Base-by-base conservation (phyloP, 2,888 invertebrate genomes). In the Sinodicranocentrus sp. region DNA sequence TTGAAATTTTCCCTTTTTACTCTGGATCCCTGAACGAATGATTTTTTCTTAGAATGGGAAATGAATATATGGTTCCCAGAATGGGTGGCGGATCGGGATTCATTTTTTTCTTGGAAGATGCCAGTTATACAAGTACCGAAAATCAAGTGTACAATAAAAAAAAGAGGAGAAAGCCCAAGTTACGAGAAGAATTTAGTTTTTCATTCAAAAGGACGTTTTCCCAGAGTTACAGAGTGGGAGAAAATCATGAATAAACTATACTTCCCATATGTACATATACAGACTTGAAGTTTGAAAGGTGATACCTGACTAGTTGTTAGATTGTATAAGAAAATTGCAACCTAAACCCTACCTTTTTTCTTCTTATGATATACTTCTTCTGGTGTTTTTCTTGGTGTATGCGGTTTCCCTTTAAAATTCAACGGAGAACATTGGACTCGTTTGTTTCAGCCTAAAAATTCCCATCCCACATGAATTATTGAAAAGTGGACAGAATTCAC, bases 401-500 rank as follows among this genome's bases (percentile, higher is more conserved):
- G 43, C n/a, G 59, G 59, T 43, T 59, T 59, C 44, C 39, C 73
- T 73, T 73, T 73, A 73, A 73, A 61, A 73, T 73, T 73, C 73
- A 73, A 61, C 73, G 59, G 59, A 44, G 61, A 26, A 10, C 19
- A 61, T 59, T 26, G 73, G 73, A 5, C 61, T 73, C 59, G 61
- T 73, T 73, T 73, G 73, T 61, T 73, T 73, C 61, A 73, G 73
- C 61, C 61, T 26, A 61, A 73, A 70, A 70, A 73, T 61, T 82
- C 77, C 83, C 83, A 71, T 77, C 83, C 71, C 83, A 83, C 83
- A 83, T 83, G 83, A 83, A 83, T 83, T 83, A 83, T 83, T 83
- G 77, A 83, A 71, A 54, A 77, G 75, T 76, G 76, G 82, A 82
- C 82, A 82, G 76, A 82, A 70, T 70, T 68, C 26, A 19, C 52